Conservation (phyloP, 2,888 invertebrate species). For the Nasonovia ribisnigri region DNA sequence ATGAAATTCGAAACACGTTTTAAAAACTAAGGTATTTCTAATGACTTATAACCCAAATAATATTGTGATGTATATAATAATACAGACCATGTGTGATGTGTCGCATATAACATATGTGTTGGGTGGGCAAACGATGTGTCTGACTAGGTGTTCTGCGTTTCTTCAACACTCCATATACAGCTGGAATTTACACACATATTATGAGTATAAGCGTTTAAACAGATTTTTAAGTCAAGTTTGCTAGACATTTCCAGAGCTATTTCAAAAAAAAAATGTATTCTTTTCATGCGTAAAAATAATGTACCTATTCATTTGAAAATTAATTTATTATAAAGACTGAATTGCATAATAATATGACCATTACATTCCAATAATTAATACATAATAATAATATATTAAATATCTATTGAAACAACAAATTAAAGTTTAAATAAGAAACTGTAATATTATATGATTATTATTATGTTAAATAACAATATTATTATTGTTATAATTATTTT, state of each 20-base stretch:
- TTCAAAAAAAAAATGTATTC: not conserved
- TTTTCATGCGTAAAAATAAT: too few relatives aligned
- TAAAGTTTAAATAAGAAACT: too few relatives aligned
- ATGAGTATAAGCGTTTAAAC: too few relatives aligned
- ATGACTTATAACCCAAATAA: constrained; percentile 5
- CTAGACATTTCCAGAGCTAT: not conserved
- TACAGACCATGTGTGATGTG: not conserved
- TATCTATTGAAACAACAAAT: too few relatives aligned
- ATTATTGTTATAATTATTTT: not conserved
- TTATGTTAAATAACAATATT: too few relatives aligned
- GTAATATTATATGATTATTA: too few relatives aligned
- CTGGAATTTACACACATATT: not conserved
- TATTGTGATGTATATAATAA: not conserved
- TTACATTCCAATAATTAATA: too few relatives aligned
- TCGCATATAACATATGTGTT: not conserved
- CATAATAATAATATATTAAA: too few relatives aligned
- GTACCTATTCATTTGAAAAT: too few relatives aligned
- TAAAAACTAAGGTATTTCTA: not conserved
- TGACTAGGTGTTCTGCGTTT: not conserved
- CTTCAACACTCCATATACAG: not conserved
- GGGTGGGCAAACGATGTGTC: not conserved
- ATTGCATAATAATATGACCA: too few relatives aligned
- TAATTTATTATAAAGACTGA: too few relatives aligned
- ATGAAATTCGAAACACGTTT: not conserved
- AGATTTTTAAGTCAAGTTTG: not conserved